Evolutionary conservation across 2,797 vertebrate genomes (phyloP).

Genomic region (Cygnus olor): DNA sequence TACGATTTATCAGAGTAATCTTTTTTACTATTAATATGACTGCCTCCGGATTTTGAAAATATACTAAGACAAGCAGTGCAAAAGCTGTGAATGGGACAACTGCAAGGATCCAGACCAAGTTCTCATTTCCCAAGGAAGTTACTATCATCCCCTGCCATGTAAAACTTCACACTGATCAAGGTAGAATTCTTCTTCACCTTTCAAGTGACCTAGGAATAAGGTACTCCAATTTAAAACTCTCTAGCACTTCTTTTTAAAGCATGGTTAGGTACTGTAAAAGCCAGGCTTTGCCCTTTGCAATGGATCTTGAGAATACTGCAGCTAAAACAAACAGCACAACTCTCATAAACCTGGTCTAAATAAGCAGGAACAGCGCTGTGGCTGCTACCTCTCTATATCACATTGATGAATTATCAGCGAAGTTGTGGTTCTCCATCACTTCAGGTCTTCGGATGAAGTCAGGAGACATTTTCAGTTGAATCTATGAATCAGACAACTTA

Average conservation of each 20-base stretch:
- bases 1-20: background rate
- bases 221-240: background rate
- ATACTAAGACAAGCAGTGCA: background rate
- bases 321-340: background rate
- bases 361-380: background rate
- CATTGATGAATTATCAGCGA: background rate
- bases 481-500: background rate
- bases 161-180: background rate
- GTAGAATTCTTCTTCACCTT: background rate
- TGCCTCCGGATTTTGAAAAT: background rate
- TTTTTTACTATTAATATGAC: background rate
- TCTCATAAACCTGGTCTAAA: background rate
- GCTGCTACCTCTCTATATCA: background rate
- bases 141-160: background rate
- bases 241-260: background rate
- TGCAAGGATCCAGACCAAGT: background rate
- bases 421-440: background rate
- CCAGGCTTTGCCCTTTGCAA: background rate
- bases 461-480: background rate
- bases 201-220: background rate
- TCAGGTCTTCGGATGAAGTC: background rate
- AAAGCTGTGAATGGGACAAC: background rate
- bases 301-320: background rate
- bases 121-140: background rate
- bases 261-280: background rate